Percentiles rank a stretch among this genome's conserved stretches.
These are phyloP conservation scores for Xenopus petersii DNA, from an alignment of 2,797 vertebrate species.

Conservation along the genomic window DNA sequence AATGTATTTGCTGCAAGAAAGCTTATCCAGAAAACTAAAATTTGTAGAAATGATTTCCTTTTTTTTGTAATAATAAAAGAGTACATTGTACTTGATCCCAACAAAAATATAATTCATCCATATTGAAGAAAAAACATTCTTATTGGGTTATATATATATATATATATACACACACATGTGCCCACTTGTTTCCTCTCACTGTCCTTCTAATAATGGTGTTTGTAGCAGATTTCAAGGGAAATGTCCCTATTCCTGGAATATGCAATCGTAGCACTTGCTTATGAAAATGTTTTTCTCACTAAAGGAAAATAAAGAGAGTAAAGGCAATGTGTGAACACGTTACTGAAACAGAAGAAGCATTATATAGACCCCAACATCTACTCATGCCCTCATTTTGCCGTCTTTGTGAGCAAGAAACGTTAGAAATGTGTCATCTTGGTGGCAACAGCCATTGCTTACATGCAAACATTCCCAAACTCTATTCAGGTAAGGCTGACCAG, in stretches of 20 bases:
- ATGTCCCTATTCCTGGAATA: constrained; percentile 27
- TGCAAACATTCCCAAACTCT: constrained; percentile 24
- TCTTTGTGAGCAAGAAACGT: constrained; percentile 24
- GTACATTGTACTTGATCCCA: no score
- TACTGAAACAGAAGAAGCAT: constrained; percentile 37
- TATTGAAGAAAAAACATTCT: no score
- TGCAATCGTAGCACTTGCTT: constrained; percentile 28
- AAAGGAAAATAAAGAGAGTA: constrained; percentile 36
- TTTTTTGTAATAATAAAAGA: no score
- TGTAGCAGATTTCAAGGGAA: constrained; percentile 6
- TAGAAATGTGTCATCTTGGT: constrained; percentile 35
- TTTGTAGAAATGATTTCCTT: no score
- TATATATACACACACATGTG: no score
- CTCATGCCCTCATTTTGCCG: constrained; percentile 5
- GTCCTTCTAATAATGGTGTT: not conserved
- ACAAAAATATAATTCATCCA: no score
- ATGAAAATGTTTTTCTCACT: constrained; percentile 26
- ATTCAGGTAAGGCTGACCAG: not conserved
- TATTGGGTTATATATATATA: no score
- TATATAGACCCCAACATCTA: constrained; percentile 10
- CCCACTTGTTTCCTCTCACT: no score
- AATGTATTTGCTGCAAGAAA: no score
- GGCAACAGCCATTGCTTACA: constrained; percentile 15
- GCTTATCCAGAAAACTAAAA: no score
- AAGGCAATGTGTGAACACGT: constrained; percentile 40